Base-by-base conservation (phyloP, 2,113 vertebrate genomes). In the Polypterus senegalus region DNA sequence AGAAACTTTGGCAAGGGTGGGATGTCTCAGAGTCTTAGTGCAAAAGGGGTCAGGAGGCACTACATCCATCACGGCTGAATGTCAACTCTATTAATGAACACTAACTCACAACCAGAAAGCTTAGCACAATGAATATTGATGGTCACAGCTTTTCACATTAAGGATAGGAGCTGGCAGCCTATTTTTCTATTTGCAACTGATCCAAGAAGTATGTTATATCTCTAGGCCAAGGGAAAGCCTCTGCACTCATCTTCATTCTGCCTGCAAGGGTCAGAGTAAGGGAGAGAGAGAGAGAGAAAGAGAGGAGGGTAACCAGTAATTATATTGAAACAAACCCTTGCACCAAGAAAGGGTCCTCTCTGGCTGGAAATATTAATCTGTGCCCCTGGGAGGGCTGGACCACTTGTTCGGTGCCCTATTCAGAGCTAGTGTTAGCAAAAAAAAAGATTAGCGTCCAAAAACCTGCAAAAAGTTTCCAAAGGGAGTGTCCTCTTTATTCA, bases 1-100 rank as follows among this genome's bases (percentile, higher is more conserved):
- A 9, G 53, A 46, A 46, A n/a, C 27, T 27, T 27, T 27, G 27
- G 27, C 27, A 27, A 27, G 51, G 9, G 7, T 43, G n/a, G n/a
- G 5, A 9, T 55, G 69, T 68, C 71, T 47, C 72, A 74, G 72
- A 71, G 71, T 70, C 67, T 53, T 5, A 60, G 65, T 74, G 74
- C 73, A 73, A 71, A 75, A 62, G 59, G 64, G 69, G 67, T 82
- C 73, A 74, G 66, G 67, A 76, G 68, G 67, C 80, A 84, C 77
- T 75, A 76, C 71, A 70, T 86, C 77, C 69, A 79, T 81, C 75
- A 83, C 65, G 58, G 66, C 59, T 52, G 56, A 72, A 65, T 77
- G 77, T 73, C 80, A 84, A 78, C 69, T 72, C 77, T 73, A 79
- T 79, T 81, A 81, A 79, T 71, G 73, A 70, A 81, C 76, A 73